Base-by-base conservation (phyloP, 2,888 invertebrate species). In the Cryptus armator region DNA sequence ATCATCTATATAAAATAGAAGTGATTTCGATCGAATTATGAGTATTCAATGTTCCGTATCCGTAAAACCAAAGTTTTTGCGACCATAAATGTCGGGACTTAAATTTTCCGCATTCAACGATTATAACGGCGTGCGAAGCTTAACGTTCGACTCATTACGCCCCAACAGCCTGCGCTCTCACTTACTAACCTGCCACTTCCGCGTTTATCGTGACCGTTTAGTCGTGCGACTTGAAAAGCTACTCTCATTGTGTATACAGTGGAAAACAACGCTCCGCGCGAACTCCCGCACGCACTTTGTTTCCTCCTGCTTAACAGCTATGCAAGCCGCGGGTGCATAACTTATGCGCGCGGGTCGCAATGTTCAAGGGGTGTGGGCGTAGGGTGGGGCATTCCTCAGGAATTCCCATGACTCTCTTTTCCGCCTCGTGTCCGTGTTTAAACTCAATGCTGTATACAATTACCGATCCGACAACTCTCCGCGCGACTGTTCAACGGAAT, bases 161-260 rank as follows among this genome's bases (percentile, higher is more conserved):
- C 88, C 83, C 87, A 87, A 87, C 88, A 87, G 86, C 67, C 80
- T 53, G 59, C 81, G 67, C 62, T 46, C 75, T 85, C 37, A 7
- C 72, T 85, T 85, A 83, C 85, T 85, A 86, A 87, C 79, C 81
- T 85, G 83, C 86, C 77, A 89, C 86, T 89, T 90, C 89, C 86
- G 37, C 37, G 76, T 51, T 84, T 81, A 68, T 76, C 66, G 3
- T 59, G 48, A 70, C 44, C 37, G 37, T 37, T 37, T 68, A 56
- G 53, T 83, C 64, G 74, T 70, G 75, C 48, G 51, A 80, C 75
- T 77, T 74, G 81, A 56, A 62, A 29, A 14, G 29, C 29, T 3
- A 32, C 32, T 62, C 62, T 29, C 62, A 29, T 29, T n/a, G 29
- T 62, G 37, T 48, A 67, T 62, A 51, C 59, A 66, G 70, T 44